Base-by-base conservation (phyloP, 2,888 invertebrate species). In the Psylliodes chrysocephalus region DNA sequence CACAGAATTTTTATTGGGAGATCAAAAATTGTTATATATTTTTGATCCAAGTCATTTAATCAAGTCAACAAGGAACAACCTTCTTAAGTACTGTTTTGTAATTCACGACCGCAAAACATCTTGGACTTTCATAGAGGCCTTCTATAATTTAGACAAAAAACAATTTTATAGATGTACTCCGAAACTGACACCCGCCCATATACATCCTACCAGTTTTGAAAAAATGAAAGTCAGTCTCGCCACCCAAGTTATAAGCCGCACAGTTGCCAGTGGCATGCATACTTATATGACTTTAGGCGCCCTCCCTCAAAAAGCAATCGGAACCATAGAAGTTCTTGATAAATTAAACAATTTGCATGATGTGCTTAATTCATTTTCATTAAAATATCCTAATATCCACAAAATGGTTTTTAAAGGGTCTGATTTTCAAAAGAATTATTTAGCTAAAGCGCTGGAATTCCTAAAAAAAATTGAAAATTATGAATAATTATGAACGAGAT, bases 91-190 rank as follows among this genome's bases (percentile, higher is more conserved):
- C n/a, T n/a, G n/a, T n/a, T n/a, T n/a, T n/a, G n/a, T n/a, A n/a
- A n/a, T n/a, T n/a, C n/a, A n/a, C n/a, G n/a, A n/a, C n/a, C n/a
- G n/a, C n/a, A n/a, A 25, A 25, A 25, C 25, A 5, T 25, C 25
- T 25, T 25, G 25, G 25, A 5, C 25, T 5, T 25, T 5, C 7
- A 25, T 25, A 5, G 4, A 25, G 25, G 3, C 25, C 28, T 54
- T 54, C 40, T 54, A 54, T 25, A n/a, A 38, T 8, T 14, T 6
- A 25, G 54, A 54, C 15, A 54, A 22, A 10, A 46, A 46, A 10
- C 19, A 19, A n/a, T 22, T 22, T 17, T 19, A 40, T 19, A 40
- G 25, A 40, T 22, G 12, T 22, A 25, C 38, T 25, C 40, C 19
- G 3, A 25, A 46, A 46, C 19, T 46, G 7, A 19, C 18, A 1